Base-by-base conservation (phyloP, 2,797 vertebrate genomes). In the Orientallactaga sibirica region DNA sequence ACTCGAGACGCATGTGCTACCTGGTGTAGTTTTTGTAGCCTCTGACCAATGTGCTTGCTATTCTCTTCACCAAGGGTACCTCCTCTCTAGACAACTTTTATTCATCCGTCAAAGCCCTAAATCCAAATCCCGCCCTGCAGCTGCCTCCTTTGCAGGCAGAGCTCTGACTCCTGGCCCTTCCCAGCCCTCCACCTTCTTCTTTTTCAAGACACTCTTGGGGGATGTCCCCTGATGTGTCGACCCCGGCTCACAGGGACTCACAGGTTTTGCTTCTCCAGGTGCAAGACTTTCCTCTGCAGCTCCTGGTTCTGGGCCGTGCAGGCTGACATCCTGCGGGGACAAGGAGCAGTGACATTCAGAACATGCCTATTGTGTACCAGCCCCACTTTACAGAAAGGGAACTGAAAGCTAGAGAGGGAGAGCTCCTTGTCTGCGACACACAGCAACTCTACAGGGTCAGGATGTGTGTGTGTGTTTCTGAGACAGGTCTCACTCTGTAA, bases 201-300 rank as follows among this genome's bases (percentile, higher is more conserved):
- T 68, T 61, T 52, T 11, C 15, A 7, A 68, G 22, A 33, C 43
- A 18, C 3, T 48, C 25, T 24, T 41, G 43, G 73, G n/a, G 20
- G 6, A 3, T 4, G 8, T 24, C 29, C 61, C 15, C 0, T 0
- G 43, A 48, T 33, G 4, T 1, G 0, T 64, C 82, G 15, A 58
- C 20, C 52, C 25, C 2, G 1, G 43, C 9, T 48, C 3, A 33
- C 19, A 24, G 14, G 70, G 33, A 98, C 99, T 98, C 97, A 99
- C 99, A 98, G 98, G 97, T 99, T 99, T 94, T 98, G 99, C 91
- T 99, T 99, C 97, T 99, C 99, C 93, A 99, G 92, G 91, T 98
- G 98, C 64, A 99, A 96, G 92, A 99, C 99, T 67, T 99, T 99
- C 94, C 98, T 99, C 97, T 99, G 99, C 84, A 99, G 98, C 95